Base-by-base conservation (phyloP, 2,888 invertebrate species). In the Dromius quadrimaculatus region DNA sequence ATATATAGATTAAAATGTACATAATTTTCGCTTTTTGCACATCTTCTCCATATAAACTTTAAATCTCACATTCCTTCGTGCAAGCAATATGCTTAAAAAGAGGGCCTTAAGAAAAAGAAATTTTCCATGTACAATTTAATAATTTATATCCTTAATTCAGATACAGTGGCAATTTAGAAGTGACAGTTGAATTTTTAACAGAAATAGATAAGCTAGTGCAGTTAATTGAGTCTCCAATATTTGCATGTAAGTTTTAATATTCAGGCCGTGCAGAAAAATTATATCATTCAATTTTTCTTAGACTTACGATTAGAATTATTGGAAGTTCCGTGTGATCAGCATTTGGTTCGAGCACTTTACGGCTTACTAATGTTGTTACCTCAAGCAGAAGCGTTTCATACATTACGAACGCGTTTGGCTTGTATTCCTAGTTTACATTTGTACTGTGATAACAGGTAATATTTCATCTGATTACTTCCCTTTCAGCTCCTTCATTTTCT, bases 141-240 rank as follows among this genome's bases (percentile, higher is more conserved):
- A 28, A 11, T 13, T 28, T 28, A 28, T 3, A 20, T 36, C 38
- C 28, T 38, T 54, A 54, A 54, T 50, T 50, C 65, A 72, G 20
- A 71, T 63, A 22, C 80, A 98, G 97, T 83, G 95, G 94, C 23
- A 92, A 93, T 79, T 86, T 97, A 72, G 98, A 99, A 84, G 92
- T 99, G 57, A 98, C 98, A 0, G 93, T 98, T 63, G 98, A 98
- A 76, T 92, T 98, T 80, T 86, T 99, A 22, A 93, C 92, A 9
- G 98, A 99, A 86, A 91, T 99, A 73, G 99, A 99, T 81, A 97
- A 98, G 83, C 84, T 99, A 72, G 95, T 99, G 47, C 98, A 99
- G 81, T 86, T 99, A 8, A 92, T 99, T 69, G 99, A 99, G 84
- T 99, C 98, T 9, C 99, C 99, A 2, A 98, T 99, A 81, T 98